phyloP scores from a whole-genome alignment of 2,888 invertebrate genomes.

The Polymixis lichenea region DNA sequence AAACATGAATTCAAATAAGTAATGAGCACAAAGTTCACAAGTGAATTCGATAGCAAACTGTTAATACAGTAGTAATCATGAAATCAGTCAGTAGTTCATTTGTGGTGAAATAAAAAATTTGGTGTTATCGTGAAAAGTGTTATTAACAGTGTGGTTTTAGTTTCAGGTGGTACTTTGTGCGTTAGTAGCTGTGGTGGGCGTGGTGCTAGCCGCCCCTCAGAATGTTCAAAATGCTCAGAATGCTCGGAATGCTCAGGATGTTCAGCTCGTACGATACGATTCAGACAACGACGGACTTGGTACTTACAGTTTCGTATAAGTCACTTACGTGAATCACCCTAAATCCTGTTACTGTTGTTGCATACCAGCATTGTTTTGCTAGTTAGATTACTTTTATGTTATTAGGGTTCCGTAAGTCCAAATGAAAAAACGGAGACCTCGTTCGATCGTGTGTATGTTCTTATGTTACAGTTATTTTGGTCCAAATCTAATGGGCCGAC shows the following conservation, averaged over 20 bases:
- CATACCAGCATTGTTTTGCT: not conserved
- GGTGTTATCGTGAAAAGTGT: constrained; percentile 39
- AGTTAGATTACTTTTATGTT: not conserved
- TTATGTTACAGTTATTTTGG: too few species aligned
- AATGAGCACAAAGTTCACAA: constrained; percentile 76
- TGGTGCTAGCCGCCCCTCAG: constrained; percentile 74
- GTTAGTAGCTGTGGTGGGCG: constrained; percentile 77
- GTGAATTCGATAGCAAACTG: constrained; percentile 71
- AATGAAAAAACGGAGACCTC: too few species aligned
- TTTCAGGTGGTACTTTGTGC: constrained; percentile 84
- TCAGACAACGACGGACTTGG: constrained; percentile 83
- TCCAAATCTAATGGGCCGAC: too few species aligned
- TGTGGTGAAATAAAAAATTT: constrained; percentile 37
- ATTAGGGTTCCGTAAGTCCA: not conserved
- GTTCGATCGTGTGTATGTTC: too few species aligned
- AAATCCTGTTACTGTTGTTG: not conserved
- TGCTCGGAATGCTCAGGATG: constrained; percentile 68
- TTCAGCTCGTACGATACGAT: constrained; percentile 78
- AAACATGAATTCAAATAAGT: constrained; percentile 76
- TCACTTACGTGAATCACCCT: not conserved
- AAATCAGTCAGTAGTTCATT: constrained; percentile 18
- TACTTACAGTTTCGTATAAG: constrained; percentile 81
- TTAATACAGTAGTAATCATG: constrained; percentile 72
- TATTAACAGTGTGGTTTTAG: constrained; percentile 56
- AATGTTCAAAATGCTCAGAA: constrained; percentile 66